Base-by-base conservation (phyloP, 2,797 vertebrate genomes). In the Crax fasciolata region DNA sequence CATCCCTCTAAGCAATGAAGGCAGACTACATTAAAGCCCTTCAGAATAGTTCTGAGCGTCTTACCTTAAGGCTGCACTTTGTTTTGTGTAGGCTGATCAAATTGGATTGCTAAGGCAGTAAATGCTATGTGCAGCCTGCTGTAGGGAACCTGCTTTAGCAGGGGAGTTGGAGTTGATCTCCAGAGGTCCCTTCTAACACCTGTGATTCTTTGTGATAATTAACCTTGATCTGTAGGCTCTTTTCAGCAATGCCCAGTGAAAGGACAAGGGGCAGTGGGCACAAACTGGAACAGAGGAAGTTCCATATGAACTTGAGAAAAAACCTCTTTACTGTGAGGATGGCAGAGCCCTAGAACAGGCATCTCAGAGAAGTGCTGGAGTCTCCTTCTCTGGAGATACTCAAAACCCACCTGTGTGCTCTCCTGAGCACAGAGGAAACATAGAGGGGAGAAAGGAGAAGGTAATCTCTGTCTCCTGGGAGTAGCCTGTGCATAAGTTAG, bases 81-180 rank as follows among this genome's bases (percentile, higher is more conserved):
- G 25, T 80, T 90, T 74, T 65, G 18, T 57, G 41, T 68, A 28
- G 84, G 54, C 62, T 72, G 70, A 51, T 84, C 46, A 68, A 30
- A 39, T n/a, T 82, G 59, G 41, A 30, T 23, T 79, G 59, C 43
- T 27, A 3, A 73, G 62, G 58, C 57, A 68, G 2, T 21, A 27
- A 72, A 84, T 35, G 25, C 38, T 30, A 68, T 18, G 13, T 1
- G 3, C 27, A 28, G 17, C 27, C 51, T 52, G 17, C 9, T 11
- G 5, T 52, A 52, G 51, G 27, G 15, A 28, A 52, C 51, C 15
- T 52, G 51, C 51, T 52, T 35, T 52, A 52, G 51, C 51, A 28
- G 51, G 25, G 51, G 28, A 27, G 28, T 52, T 14, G 27, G 28
- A 16, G 51, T 15, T 52, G 25, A 52, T 28, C 5, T 14, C 16